phyloP scores from a whole-genome alignment of 2,888 invertebrate genomes.

The Acanthoscelides obtectus region DNA sequence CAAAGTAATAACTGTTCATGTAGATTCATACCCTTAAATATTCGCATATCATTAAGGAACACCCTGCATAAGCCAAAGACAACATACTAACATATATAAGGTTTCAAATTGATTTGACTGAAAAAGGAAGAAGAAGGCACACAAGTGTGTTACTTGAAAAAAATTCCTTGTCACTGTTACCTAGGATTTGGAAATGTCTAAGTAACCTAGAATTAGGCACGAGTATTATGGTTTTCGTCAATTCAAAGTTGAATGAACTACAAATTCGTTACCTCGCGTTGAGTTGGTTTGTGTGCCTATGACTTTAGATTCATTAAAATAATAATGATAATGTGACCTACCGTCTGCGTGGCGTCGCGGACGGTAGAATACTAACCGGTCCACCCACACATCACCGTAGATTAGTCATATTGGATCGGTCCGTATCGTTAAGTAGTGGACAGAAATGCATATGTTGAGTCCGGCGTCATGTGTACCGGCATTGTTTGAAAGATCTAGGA shows the following conservation, averaged over 20 bases:
- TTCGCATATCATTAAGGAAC: too few relatives aligned
- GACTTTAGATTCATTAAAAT: background rate
- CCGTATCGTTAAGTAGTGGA: background rate
- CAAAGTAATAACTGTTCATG: too few relatives aligned
- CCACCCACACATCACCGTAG: background rate
- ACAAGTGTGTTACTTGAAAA: too few relatives aligned
- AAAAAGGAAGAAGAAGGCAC: too few relatives aligned
- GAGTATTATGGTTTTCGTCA: too few relatives aligned
- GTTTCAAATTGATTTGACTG: too few relatives aligned
- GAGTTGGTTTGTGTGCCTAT: background rate
- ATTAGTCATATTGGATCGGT: background rate
- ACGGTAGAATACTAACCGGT: background rate
- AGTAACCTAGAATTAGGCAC: too few relatives aligned
- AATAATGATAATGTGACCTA: background rate
- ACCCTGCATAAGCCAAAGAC: too few relatives aligned
- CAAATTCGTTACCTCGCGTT: background rate
- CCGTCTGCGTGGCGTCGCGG: background rate
- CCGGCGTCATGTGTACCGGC: background rate
- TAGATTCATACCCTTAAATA: too few relatives aligned
- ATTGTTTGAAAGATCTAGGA: background rate
- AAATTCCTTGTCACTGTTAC: too few relatives aligned
- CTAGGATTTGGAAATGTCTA: too few relatives aligned
- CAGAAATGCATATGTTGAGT: background rate
- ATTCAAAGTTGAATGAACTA: background rate
- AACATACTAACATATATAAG: too few relatives aligned